Evolutionary conservation across 2,888 invertebrate species (phyloP).

Genomic region (Caenorhabditis virilis): DNA sequence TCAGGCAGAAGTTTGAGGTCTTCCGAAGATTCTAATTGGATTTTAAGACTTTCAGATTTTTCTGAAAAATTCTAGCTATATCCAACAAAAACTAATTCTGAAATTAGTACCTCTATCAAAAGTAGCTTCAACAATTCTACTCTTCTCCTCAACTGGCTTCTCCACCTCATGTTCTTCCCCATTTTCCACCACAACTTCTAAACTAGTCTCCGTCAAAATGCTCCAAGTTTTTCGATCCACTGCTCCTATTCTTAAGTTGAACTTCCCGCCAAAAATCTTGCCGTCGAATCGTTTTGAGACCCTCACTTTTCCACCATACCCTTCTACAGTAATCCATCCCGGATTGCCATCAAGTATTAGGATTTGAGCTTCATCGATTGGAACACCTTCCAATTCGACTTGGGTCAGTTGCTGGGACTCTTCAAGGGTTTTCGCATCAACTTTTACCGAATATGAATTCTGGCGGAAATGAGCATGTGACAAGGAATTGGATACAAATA

Average conservation of each 20-base stretch:
- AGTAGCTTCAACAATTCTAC: slow-evolving; percentile 20
- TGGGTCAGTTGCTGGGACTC: slow-evolving; percentile 41
- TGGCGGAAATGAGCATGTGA: slow-evolving; percentile 47
- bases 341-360: slow-evolving; percentile 57
- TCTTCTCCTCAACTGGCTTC: slow-evolving; percentile 5
- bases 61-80: not conserved
- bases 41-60: not conserved
- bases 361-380: slow-evolving; percentile 53
- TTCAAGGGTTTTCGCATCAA: slow-evolving; percentile 27
- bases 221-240: slow-evolving; percentile 46
- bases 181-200: slow-evolving; percentile 30
- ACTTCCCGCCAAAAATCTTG: slow-evolving; percentile 27
- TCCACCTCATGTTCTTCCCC: slow-evolving; percentile 15
- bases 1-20: slow-evolving; percentile 15
- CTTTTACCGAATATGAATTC: slow-evolving; percentile 32
- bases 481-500: slow-evolving; percentile 42
- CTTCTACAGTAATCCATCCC: slow-evolving; percentile 61
- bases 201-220: slow-evolving; percentile 47
- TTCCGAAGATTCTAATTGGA: slow-evolving; percentile 6
- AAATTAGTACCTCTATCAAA: slow-evolving; percentile 39
- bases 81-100: no score
- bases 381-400: slow-evolving; percentile 55
- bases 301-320: slow-evolving; percentile 59
- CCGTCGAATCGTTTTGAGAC: slow-evolving; percentile 41
- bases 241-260: slow-evolving; percentile 42